Evolutionary conservation across 2,888 invertebrate species (phyloP), one percentile per base, ranked within the genome.

Genomic region (Ceraclea dissimilis): DNA sequence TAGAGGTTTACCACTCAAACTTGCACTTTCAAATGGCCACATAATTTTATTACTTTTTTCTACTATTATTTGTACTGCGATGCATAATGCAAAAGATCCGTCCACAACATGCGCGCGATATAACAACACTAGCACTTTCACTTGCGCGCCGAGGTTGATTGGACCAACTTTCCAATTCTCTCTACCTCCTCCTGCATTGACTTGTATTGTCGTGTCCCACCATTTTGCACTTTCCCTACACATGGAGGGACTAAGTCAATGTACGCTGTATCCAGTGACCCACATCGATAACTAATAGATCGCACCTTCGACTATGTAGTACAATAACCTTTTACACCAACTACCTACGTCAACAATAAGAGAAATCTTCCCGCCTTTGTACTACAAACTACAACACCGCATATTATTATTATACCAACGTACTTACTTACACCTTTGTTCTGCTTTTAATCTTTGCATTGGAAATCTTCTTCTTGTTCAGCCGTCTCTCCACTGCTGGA

Each of bases 131-230:
- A 57, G 19, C 57, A 61, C 61, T 61, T 61, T 61, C 61, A 59
- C 61, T 59, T 51, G 21, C 11, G 26, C 22, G 22, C 51, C 39
- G 51, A 53, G 54, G 55, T 52, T 43, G 57, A 47, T 57, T 39
- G 56, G 57, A 19, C 34, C 48, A 46, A 59, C 61, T 61, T 61
- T 61, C 61, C 61, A 61, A 57, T 59, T 51, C 49, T 60, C 56
- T 51, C 56, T 53, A 43, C 51, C 47, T 43, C 31, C 50, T 47
- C 51, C 55, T 46, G 47, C 51, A 43, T 21, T 20, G 22, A n/a
- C 31, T 26, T 49, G 54, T 44, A 39, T 39, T 39, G 18, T 16
- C 19, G 20, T 49, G 54, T n/a, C 17, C 47, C 43, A 48, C 48
- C 47, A 18, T 43, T 51, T 51, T 47, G 51, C 55, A 55, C 51